phyloP scores from a whole-genome alignment of 2,888 invertebrate species.

The Melanchra persicariae region DNA sequence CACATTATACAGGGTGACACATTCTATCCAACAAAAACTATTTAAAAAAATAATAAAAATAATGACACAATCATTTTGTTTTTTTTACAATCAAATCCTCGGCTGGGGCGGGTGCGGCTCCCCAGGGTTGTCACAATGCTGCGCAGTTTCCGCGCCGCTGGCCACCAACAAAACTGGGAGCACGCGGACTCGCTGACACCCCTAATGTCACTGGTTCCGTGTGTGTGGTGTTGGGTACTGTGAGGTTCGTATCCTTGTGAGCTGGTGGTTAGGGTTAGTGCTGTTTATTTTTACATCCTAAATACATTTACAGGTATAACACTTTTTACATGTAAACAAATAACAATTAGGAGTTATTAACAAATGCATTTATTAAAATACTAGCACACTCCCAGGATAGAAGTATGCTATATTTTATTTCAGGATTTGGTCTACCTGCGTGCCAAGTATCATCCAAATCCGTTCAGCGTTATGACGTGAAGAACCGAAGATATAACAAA shows the following conservation, averaged over 20 bases:
- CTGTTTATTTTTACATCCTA: background rate
- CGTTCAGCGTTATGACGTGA: too few relatives aligned
- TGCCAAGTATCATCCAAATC: too few relatives aligned
- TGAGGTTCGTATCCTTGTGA: conserved; percentile 71
- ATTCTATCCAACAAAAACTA: background rate
- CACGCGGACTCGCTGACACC: conserved; percentile 79
- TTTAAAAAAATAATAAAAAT: conserved; percentile 52
- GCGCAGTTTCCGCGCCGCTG: conserved; percentile 82
- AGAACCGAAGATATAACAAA: too few relatives aligned
- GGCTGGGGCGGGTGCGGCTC: conserved; percentile 70
- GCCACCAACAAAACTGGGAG: conserved; percentile 80
- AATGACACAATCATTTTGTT: conserved; percentile 54
- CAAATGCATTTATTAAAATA: too few relatives aligned
- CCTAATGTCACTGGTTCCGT: conserved; percentile 80
- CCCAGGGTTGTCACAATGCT: conserved; percentile 85
- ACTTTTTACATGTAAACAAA: too few relatives aligned
- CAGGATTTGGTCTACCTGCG: too few relatives aligned
- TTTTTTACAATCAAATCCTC: conserved; percentile 70
- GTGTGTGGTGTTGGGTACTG: conserved; percentile 69
- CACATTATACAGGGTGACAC: background rate
- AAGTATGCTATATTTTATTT: too few relatives aligned
- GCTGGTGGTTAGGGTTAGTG: conserved; percentile 68
- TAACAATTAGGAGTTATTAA: too few relatives aligned
- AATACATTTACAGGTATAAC: too few relatives aligned
- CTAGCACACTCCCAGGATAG: too few relatives aligned